Base-by-base conservation (phyloP, 2,113 vertebrate genomes). In the Stigmatopora argus region DNA sequence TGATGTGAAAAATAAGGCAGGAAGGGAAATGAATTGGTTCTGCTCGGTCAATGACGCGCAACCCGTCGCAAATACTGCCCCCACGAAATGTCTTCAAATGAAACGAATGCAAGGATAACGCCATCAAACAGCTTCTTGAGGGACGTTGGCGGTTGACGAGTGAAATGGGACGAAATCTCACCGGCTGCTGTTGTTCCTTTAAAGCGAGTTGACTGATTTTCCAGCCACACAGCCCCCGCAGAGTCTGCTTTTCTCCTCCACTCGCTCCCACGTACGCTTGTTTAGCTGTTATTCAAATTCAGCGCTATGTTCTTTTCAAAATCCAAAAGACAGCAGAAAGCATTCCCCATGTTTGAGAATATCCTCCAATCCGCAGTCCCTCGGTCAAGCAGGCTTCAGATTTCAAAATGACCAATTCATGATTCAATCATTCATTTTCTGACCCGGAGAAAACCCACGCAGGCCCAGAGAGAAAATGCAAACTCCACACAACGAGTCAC, bases 161-260 rank as follows among this genome's bases (percentile, higher is more conserved):
- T 67, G 66, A 62, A 71, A 26, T 47, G 67, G 47, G 64, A 73
- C 13, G 69, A 77, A 77, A 59, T 77, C 52, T 31, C 57, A 41
- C 65, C 77, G 65, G 66, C 72, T 64, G 10, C 70, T 9, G 75
- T 80, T 84, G 38, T 41, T 84, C 77, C 75, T 79, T 72, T 53
- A 63, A 51, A 64, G 57, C 35, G 38, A 56, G 59, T 68, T 53
- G 69, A 48, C 52, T 56, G 35, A 45, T 64, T 62, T 73, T 78
- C 70, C 76, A 66, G 68, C 73, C 73, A 67, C 72, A 65, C 71
- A 70, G 75, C 78, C 78, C 73, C 73, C 79, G 47, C 83, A 19
- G 46, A 51, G 34, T 79, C 78, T 84, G 77, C 67, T 75, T 78
- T 78, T 74, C 77, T 83, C 76, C 18, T 81, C 66, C 60, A 0